Conservation (phyloP, 2,888 invertebrate genomes). For the Coleophora flavipennella region DNA sequence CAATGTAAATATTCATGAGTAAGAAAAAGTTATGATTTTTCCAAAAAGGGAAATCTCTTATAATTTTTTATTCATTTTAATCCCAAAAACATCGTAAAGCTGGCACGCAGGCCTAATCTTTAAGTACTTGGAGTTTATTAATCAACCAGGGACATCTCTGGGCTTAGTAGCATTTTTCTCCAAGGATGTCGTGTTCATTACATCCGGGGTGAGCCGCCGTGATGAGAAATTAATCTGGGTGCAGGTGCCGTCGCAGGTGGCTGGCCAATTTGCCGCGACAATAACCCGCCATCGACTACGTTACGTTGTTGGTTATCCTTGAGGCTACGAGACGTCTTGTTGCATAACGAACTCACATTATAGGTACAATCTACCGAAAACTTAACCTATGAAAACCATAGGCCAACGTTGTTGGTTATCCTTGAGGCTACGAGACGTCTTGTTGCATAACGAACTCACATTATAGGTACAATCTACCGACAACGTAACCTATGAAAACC, state of each 20-base stretch:
- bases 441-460: too few relatives aligned
- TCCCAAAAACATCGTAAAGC: constrained; percentile 29
- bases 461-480: too few relatives aligned
- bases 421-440: too few relatives aligned
- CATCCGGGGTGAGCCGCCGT: constrained; percentile 38
- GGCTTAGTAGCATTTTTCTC: constrained; percentile 60
- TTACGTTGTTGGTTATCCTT: too few relatives aligned
- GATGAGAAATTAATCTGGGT: constrained; percentile 69
- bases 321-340: too few relatives aligned
- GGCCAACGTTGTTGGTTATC: too few relatives aligned
- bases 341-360: too few relatives aligned
- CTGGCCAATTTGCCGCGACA: constrained; percentile 47
- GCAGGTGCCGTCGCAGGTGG: constrained; percentile 57
- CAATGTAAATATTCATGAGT: too few relatives aligned
- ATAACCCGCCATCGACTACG: constrained; percentile 20
- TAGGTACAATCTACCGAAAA: too few relatives aligned
- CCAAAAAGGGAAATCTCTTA: constrained; percentile 8
- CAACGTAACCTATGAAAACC: too few relatives aligned
- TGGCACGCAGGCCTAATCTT: constrained; percentile 19
- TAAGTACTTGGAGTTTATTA: constrained; percentile 48
- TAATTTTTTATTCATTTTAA: constrained; percentile 27
- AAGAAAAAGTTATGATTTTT: not conserved
- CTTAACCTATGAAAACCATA: too few relatives aligned
- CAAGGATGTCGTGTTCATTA: constrained; percentile 58
- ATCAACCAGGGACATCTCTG: constrained; percentile 49